A percentile compares a stretch with the other conserved stretches of the same genome.
Conservation (phyloP, 92 coral and sea anemone genomes). For the Epizoanthus scotinus region DNA sequence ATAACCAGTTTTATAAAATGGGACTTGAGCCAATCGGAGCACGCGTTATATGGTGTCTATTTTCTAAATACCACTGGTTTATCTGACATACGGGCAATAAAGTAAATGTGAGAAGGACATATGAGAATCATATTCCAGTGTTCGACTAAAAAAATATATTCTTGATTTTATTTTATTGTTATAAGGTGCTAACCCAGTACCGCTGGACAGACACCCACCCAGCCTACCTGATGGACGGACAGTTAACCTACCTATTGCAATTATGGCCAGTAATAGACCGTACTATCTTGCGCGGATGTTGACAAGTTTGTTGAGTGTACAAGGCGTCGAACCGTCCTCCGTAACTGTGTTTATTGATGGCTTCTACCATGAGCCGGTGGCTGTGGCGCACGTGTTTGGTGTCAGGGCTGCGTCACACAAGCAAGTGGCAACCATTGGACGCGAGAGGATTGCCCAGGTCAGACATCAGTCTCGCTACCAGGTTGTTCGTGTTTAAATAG, state of each 20-base stretch:
- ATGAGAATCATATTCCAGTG: no score
- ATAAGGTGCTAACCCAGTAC: constrained; percentile 60
- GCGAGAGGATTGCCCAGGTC: constrained; percentile 81
- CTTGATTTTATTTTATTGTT: background rate
- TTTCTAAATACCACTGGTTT: no score
- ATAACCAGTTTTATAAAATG: no score
- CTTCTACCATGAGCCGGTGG: constrained; percentile 73
- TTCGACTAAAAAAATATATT: background rate
- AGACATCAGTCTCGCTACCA: background rate
- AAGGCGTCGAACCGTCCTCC: constrained; percentile 67
- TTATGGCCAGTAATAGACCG: constrained; percentile 87
- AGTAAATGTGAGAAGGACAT: no score
- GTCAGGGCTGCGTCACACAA: constrained; percentile 64
- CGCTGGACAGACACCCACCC: constrained; percentile 62
- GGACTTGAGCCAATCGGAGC: no score
- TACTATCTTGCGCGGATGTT: constrained; percentile 82
- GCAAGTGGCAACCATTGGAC: constrained; percentile 52
- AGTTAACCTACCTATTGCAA: constrained; percentile 63
- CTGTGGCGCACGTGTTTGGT: constrained; percentile 62
- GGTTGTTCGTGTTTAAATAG: no score
- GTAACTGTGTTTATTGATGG: constrained; percentile 85
- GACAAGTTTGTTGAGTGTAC: constrained; percentile 57
- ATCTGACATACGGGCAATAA: no score
- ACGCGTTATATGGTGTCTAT: no score
- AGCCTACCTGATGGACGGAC: constrained; percentile 67